Evolutionary conservation across 2,888 invertebrate genomes (phyloP), one percentile per base, ranked within the genome.

Genomic region (Nymphalis polychloros): DNA sequence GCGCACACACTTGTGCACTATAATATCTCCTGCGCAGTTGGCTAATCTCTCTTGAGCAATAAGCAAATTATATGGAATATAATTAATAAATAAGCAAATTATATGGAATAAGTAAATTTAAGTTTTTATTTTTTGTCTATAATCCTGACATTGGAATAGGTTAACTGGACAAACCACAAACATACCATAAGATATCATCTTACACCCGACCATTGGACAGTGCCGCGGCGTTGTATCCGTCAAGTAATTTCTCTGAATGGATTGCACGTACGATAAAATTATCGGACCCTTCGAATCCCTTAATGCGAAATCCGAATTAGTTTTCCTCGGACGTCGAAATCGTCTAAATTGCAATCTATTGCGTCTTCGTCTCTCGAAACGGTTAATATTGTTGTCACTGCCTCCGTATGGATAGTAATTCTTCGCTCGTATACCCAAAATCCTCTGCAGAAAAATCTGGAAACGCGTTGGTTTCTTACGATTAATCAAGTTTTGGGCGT

Each of bases 181-280:
- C 55, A 17, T n/a, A 89, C 92, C 92, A 70, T 89, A 89, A 10
- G 83, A 84, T 35, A 88, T 80, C 84, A 84, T 89, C 1, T 75
- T 77, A 66, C 92, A 92, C 0, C 89, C 90, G 6, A 81, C 27
- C 1, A 91, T 83, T 0, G 92, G 92, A 60, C 92, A 92, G 10
- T 87, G 86, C 3, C 92, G 73, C 0, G 84, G 84, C 23, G 90
- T 90, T 0, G 83, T 88, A 49, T 92, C 91, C 79, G 81, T 81
- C 57, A 91, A 72, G 31, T 86, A 92, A 63, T 74, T 84, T 67
- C 75, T 81, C 75, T 90, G 92, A 0, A 88, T 85, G 0, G 85
- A 82, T 68, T 91, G 90, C 2, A 90, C 86, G 31, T 82, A 90
- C 0, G 81, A 78, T 60, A 90, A 63, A n/a, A 89, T 88, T 1